Conservation (phyloP, 2,797 vertebrate genomes). For the Phoebastria nigripes region DNA sequence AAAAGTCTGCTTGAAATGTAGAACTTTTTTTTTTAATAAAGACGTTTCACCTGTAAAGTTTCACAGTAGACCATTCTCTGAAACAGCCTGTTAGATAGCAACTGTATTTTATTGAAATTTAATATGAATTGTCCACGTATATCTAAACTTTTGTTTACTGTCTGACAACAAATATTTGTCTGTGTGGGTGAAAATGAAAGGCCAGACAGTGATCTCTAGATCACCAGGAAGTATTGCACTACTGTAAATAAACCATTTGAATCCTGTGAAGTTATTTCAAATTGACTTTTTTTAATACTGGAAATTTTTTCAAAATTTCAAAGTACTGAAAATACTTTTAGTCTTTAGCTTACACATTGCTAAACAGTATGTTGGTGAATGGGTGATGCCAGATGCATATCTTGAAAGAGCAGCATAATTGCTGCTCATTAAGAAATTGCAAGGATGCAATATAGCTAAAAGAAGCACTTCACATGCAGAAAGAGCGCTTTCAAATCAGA, state of each 20-base stretch:
- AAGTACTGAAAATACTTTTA: neutral
- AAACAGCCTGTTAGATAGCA: neutral
- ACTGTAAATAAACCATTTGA: neutral
- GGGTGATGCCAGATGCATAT: neutral
- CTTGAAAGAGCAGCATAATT: neutral
- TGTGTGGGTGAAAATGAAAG: neutral
- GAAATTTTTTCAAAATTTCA: neutral
- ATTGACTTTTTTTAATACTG: neutral
- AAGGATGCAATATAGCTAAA: neutral
- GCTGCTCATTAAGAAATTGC: neutral
- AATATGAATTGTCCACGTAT: neutral
- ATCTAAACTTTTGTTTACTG: neutral
- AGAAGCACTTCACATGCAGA: neutral
- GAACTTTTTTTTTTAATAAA: neutral
- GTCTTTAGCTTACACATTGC: neutral
- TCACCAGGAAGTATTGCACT: neutral
- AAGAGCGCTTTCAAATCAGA: neutral
- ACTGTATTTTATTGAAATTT: neutral
- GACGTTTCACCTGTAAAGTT: neutral
- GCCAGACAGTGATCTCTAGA: neutral
- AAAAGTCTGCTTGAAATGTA: neutral
- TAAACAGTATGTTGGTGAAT: neutral
- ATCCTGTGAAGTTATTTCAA: neutral
- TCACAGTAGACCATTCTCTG: neutral
- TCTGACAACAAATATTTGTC: neutral